Conservation (phyloP, 2,797 vertebrate genomes). For the Xiphophorus birchmanni region DNA sequence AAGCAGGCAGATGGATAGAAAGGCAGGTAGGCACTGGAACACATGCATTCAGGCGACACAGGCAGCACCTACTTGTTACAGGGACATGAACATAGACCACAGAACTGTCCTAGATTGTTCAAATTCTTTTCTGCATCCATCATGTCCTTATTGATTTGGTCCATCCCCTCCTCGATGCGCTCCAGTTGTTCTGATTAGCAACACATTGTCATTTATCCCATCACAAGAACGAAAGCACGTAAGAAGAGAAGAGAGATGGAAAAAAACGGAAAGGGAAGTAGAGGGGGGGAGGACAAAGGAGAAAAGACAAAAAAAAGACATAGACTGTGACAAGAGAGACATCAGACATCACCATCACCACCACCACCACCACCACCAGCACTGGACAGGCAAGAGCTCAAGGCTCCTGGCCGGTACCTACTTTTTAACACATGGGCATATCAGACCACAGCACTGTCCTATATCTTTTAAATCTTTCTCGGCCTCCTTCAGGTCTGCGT, state of each 20-base stretch:
- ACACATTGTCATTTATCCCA: constrained; percentile 94
- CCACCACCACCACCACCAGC: constrained; percentile 74
- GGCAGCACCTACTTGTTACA: constrained; percentile 99
- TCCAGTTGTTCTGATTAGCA: constrained; percentile 99
- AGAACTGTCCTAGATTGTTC: constrained; percentile 99
- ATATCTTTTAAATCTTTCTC: constrained; percentile 99
- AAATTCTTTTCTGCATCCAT: constrained; percentile 99
- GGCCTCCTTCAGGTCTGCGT: constrained; percentile 99
- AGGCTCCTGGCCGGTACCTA: constrained; percentile 93
- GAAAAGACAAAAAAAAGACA: constrained; percentile 92
- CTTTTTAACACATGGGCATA: constrained; percentile 99
- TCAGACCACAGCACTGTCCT: constrained; percentile 99
- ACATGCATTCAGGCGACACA: constrained; percentile 83
- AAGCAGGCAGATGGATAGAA: constrained; percentile 65
- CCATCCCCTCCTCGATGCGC: constrained; percentile 99
- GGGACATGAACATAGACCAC: constrained; percentile 99
- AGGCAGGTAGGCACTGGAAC: constrained; percentile 73
- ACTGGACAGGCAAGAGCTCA: constrained; percentile 87
- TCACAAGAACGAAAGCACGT: constrained; percentile 95
- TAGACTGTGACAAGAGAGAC: constrained; percentile 96
- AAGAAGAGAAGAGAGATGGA: constrained; percentile 82
- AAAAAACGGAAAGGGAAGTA: constrained; percentile 27
- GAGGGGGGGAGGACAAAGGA: constrained; percentile 71
- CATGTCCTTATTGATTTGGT: constrained; percentile 99
- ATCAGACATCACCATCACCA: constrained; percentile 86